phyloP scores from a whole-genome alignment of 2,888 invertebrate species.

The Drosophila heteroneura region DNA sequence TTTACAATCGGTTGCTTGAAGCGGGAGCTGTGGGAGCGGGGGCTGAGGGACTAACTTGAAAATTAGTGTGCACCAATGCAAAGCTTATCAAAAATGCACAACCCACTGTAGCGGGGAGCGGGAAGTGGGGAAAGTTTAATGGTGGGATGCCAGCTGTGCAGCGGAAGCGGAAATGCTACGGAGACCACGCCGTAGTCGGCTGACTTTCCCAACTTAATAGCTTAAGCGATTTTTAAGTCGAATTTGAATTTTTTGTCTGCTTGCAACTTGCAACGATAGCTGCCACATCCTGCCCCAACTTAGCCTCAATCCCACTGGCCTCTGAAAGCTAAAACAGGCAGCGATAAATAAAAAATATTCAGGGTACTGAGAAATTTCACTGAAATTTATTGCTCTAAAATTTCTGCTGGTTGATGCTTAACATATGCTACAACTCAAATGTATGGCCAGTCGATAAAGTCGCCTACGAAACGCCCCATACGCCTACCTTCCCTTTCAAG shows the following conservation, averaged over 20 bases:
- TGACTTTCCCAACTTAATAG: constrained; percentile 54
- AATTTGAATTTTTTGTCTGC: constrained; percentile 54
- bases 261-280: constrained; percentile 1
- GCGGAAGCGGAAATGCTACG: constrained; percentile 63
- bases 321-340: background rate
- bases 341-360: background rate
- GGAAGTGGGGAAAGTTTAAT: too few relatives aligned
- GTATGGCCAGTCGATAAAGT: background rate
- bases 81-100: constrained; percentile 57
- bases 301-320: too few relatives aligned
- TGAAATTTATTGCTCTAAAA: background rate
- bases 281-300: background rate
- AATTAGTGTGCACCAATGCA: constrained; percentile 19
- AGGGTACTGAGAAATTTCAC: background rate
- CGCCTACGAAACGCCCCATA: too few relatives aligned
- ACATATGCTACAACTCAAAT: background rate
- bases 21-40: background rate
- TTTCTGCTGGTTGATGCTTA: background rate
- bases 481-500: background rate
- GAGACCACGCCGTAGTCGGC: constrained; percentile 25
- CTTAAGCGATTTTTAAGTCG: constrained; percentile 72
- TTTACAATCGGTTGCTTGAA: constrained; percentile 2
- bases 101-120: background rate
- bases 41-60: constrained; percentile 16
- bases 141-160: constrained; percentile 29